Percentiles rank a stretch among this genome's conserved stretches.
Conservation (phyloP, 2,797 vertebrate species). For the Darevskia mixta region DNA sequence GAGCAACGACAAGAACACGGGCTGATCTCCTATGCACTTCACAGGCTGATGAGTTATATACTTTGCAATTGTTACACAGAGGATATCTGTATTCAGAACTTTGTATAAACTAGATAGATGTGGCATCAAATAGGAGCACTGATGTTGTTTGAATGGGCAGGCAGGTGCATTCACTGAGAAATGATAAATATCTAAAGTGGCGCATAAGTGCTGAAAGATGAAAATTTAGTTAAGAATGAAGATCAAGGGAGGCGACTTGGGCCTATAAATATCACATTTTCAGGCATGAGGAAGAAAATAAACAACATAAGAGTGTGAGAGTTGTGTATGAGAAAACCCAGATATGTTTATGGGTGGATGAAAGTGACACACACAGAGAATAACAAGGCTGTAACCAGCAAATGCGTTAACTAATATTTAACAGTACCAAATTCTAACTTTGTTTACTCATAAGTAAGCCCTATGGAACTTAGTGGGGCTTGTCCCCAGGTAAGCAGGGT, state of each 20-base stretch:
- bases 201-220: background rate
- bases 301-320: background rate
- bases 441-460: too few species aligned
- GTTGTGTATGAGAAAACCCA: background rate
- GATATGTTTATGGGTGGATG: background rate
- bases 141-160: background rate
- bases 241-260: background rate
- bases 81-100: background rate
- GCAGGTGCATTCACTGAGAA: background rate
- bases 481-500: too few species aligned
- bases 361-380: background rate
- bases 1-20: conserved; percentile 9
- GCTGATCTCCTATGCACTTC: fast-evolving
- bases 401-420: background rate
- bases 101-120: background rate
- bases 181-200: background rate
- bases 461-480: too few species aligned
- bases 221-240: background rate
- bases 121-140: background rate
- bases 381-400: background rate
- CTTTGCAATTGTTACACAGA: background rate
- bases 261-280: background rate
- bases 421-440: too few species aligned
- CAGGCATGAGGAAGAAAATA: background rate
- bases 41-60: background rate